These are phyloP conservation scores for Phataginus tetradactyla DNA, from an alignment of 2,797 vertebrate species.

Conservation along the genomic window DNA sequence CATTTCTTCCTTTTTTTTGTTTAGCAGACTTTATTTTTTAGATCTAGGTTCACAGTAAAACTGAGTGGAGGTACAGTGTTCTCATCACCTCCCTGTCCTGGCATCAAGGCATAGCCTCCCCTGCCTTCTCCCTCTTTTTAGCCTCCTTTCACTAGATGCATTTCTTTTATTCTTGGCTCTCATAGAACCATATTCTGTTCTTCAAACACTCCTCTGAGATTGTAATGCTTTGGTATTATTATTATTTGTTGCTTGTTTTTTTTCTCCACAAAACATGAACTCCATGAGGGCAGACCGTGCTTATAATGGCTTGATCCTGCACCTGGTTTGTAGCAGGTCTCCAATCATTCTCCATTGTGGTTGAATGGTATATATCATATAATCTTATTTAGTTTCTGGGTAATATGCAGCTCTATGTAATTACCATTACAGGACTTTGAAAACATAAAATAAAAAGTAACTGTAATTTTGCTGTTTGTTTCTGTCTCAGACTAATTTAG, in stretches of 20 bases:
- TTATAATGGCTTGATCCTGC: neutral
- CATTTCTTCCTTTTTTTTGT: neutral
- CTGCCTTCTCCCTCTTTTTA: neutral
- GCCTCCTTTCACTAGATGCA: neutral
- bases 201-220: neutral
- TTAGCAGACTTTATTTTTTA: neutral
- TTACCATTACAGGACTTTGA: neutral
- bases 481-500: neutral
- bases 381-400: neutral
- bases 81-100: too few species aligned
- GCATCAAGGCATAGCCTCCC: fast-evolving
- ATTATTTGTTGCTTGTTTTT: neutral
- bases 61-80: neutral
- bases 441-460: neutral
- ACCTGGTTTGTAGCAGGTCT: neutral
- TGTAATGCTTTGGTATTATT: neutral
- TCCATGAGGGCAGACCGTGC: neutral
- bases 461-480: neutral
- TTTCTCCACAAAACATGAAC: neutral
- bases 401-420: neutral
- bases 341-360: neutral
- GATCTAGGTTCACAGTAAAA: neutral
- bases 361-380: neutral
- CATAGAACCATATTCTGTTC: neutral
- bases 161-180: neutral